These are phyloP conservation scores for Schizopygopsis pylzovi DNA, from an alignment of 2,797 vertebrate species.

Conservation along the genomic window DNA sequence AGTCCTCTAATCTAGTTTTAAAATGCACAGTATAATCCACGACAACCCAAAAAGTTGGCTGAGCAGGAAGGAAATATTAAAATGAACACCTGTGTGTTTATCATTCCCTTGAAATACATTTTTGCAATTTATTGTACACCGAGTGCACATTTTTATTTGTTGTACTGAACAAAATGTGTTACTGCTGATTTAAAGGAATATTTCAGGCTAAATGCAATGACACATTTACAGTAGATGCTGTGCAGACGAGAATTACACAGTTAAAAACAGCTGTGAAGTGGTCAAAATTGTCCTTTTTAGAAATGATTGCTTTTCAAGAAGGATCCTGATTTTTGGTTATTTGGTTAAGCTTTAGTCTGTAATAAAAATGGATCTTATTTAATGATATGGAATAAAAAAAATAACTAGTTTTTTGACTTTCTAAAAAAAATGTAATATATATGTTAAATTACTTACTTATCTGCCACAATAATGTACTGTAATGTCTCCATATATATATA, in stretches of 20 bases:
- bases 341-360: no score
- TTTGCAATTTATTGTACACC: neutral
- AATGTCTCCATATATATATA: no score
- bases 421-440: no score
- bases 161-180: slow-evolving; percentile 12
- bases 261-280: neutral
- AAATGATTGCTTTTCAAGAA: no score
- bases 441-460: no score
- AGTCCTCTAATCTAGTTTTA: slow-evolving; percentile 44
- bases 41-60: neutral
- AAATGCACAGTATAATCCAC: neutral
- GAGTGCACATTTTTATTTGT: neutral
- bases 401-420: no score
- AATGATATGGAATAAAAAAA: no score
- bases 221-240: neutral
- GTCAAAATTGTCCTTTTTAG: no score
- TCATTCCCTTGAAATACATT: neutral
- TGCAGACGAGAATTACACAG: neutral
- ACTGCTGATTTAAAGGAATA: slow-evolving; percentile 12
- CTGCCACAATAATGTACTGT: no score
- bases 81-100: slow-evolving; percentile 17
- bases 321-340: no score
- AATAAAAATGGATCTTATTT: no score
- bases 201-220: neutral
- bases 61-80: slow-evolving; percentile 26